Evolutionary conservation across 2,797 vertebrate species (phyloP), one percentile per base, ranked within the genome.

Genomic region (Atherinosoma microstoma): DNA sequence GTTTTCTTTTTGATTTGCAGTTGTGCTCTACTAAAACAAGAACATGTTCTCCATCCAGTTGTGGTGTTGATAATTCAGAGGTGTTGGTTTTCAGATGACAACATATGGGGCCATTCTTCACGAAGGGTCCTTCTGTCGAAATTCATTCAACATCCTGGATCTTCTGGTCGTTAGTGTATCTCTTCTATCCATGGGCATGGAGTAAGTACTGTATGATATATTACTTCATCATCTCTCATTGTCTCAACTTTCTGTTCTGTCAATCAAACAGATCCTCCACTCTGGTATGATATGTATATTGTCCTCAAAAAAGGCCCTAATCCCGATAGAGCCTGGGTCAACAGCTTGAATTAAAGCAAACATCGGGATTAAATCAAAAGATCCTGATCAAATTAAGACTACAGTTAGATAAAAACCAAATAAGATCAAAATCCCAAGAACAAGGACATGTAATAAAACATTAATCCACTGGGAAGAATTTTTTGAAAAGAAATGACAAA

Each of bases 81-180:
- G 0, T 35, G 10, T 47, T 65, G 0, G 45, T 2, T 80, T 85
- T 36, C 82, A 98, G 97, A 98, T 98, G 97, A 98, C 97, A 1
- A 92, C 96, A 20, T 98, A 96, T 0, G 97, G 97, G 0, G 97
- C 97, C 18, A 96, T 98, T 87, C 94, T 98, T 78, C 97, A 98
- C 88, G 95, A 97, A 84, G 97, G 97, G 29, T 98, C 97, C 63
- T 98, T 98, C 92, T 98, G 97, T 85, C 94, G 97, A 47, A 98
- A 97, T 86, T 98, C 94, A 30, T 98, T 98, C 91, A 98, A 98
- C 80, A 98, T 98, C 79, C 89, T 98, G 38, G 97, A 98, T 80
- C 92, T 98, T 62, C 85, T 98, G 70, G 97, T 98, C 59, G 97
- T 98, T 0, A 95, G 96, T 0, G 97, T 98, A 3, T 98, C 97